Conservation (phyloP, 2,888 invertebrate species). For the Lepidocyrtinus sp. region DNA sequence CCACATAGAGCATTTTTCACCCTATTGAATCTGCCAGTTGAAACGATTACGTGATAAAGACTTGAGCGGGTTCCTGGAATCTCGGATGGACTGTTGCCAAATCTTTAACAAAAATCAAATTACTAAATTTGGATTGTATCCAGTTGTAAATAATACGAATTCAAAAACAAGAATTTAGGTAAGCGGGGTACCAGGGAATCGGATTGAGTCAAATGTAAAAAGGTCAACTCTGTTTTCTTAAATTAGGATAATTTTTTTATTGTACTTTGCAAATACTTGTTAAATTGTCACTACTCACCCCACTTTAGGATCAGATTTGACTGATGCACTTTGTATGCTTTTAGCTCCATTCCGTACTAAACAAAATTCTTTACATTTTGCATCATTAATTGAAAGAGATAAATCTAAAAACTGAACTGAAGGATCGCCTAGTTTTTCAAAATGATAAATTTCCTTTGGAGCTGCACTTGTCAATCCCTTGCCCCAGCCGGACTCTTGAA, state of each 20-base stretch:
- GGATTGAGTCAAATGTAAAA: no score
- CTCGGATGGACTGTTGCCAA: constrained; percentile 49
- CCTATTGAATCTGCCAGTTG: constrained; percentile 68
- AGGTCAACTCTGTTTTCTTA: no score
- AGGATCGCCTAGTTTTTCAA: constrained; percentile 68
- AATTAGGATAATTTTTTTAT: no score
- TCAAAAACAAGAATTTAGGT: no score
- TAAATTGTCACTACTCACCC: constrained; percentile 51
- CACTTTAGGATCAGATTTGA: constrained; percentile 34
- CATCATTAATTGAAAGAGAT: constrained; percentile 53
- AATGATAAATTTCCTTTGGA: constrained; percentile 62
- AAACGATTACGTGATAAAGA: constrained; percentile 66
- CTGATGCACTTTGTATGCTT: constrained; percentile 64
- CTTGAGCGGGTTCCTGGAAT: constrained; percentile 60
- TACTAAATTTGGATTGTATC: no score
- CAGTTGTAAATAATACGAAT: no score
- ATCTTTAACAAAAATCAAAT: no score
- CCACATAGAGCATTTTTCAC: constrained; percentile 68
- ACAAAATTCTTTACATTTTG: constrained; percentile 68
- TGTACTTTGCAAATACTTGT: no score
- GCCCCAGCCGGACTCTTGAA: constrained; percentile 66
- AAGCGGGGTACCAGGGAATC: no score
- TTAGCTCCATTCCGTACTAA: constrained; percentile 69
- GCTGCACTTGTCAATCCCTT: constrained; percentile 28
- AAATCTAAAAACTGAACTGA: constrained; percentile 58